Evolutionary conservation across 2,888 invertebrate species (phyloP).

Genomic region (Rotaria socialis): DNA sequence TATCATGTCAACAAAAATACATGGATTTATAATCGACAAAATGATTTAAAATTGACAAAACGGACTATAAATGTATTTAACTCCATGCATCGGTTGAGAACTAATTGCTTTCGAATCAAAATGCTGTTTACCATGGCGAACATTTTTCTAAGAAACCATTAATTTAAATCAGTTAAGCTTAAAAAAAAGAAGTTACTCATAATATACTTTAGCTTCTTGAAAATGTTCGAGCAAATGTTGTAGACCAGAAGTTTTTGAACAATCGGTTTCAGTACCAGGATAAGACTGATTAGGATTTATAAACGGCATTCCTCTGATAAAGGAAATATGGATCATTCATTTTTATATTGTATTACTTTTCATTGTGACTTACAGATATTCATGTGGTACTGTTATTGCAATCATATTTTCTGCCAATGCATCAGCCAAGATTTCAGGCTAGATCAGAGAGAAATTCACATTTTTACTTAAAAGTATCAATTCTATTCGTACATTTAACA

Average conservation of each 20-base stretch:
- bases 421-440: neutral
- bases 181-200: neutral
- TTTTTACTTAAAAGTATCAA: neutral
- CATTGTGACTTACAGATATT: neutral
- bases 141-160: neutral
- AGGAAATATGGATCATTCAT: too few species aligned
- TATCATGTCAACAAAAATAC: neutral
- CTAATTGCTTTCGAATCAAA: neutral
- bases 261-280: neutral
- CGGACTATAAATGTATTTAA: neutral
- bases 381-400: neutral
- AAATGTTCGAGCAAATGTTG: neutral
- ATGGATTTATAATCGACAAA: neutral
- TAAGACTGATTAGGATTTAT: neutral
- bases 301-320: neutral
- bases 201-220: neutral
- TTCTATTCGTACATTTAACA: neutral
- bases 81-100: neutral
- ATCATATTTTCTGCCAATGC: slow-evolving; percentile 16
- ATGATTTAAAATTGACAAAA: neutral
- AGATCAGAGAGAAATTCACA: neutral
- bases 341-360: too few species aligned
- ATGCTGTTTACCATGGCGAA: neutral
- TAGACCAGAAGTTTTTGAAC: neutral
- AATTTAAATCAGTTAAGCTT: neutral